Conservation (phyloP, 2,113 vertebrate species). For the Scatophagus argus region DNA sequence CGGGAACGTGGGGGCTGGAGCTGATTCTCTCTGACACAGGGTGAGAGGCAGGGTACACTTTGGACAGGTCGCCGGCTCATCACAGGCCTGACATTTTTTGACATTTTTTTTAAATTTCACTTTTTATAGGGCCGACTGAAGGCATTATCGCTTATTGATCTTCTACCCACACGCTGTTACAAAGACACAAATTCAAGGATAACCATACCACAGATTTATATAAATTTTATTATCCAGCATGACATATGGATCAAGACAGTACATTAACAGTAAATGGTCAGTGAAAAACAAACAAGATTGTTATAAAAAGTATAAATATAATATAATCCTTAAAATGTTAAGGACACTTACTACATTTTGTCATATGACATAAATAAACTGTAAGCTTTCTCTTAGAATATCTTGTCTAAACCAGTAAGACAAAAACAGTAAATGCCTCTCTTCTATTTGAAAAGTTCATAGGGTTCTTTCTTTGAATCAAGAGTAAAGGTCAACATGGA, state of each 20-base stretch:
- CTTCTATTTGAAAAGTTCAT: slow-evolving; percentile 70
- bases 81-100: too few relatives aligned
- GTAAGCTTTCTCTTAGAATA: slow-evolving; percentile 69
- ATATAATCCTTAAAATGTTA: slow-evolving; percentile 76
- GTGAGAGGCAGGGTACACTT: too few relatives aligned
- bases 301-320: slow-evolving; percentile 87
- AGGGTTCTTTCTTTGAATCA: slow-evolving; percentile 60
- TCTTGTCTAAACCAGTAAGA: slow-evolving; percentile 85
- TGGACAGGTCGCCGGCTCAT: too few relatives aligned
- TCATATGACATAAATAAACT: slow-evolving; percentile 79
- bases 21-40: too few relatives aligned
- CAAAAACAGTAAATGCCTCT: slow-evolving; percentile 78
- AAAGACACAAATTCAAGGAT: slow-evolving; percentile 6
- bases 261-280: slow-evolving; percentile 71
- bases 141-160: background rate
- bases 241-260: slow-evolving; percentile 71
- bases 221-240: slow-evolving; percentile 78
- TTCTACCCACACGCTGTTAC: background rate
- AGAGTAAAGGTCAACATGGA: slow-evolving; percentile 57
- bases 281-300: slow-evolving; percentile 77
- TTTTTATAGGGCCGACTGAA: background rate
- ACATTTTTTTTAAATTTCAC: background rate
- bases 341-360: slow-evolving; percentile 76
- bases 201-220: slow-evolving; percentile 46
- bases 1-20: too few relatives aligned